Conservation (phyloP, 2,888 invertebrate genomes). For the Cyaniris semiargus region DNA sequence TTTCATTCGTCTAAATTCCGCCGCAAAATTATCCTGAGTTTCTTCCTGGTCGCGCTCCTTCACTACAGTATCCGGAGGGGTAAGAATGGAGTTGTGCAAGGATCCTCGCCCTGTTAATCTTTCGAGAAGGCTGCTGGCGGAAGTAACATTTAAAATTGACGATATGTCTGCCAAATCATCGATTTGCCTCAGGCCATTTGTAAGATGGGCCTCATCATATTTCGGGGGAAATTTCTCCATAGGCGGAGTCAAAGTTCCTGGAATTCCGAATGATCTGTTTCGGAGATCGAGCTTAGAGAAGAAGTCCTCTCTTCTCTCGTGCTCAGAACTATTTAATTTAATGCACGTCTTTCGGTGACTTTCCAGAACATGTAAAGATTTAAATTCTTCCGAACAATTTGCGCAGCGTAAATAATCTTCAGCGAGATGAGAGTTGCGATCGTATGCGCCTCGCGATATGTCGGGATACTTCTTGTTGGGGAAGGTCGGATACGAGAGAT, state of each 20-base stretch:
- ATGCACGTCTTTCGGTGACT: constrained; percentile 82
- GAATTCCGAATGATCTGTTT: constrained; percentile 82
- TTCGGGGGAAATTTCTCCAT: constrained; percentile 70
- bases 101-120: constrained; percentile 78
- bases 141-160: constrained; percentile 89
- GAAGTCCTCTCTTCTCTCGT: constrained; percentile 87
- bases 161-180: constrained; percentile 92
- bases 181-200: constrained; percentile 69
- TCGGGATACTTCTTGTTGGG: constrained; percentile 89
- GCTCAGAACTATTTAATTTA: constrained; percentile 74
- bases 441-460: constrained; percentile 87
- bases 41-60: constrained; percentile 81
- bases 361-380: constrained; percentile 84
- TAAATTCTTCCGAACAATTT: constrained; percentile 86
- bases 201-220: constrained; percentile 63
- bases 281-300: constrained; percentile 89
- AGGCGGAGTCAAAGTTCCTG: constrained; percentile 71
- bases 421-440: constrained; percentile 82
- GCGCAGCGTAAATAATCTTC: constrained; percentile 85
- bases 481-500: constrained; percentile 89
- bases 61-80: constrained; percentile 67
- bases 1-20: constrained; percentile 94
- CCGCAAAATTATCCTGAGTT: constrained; percentile 90
- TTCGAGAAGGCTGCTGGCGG: constrained; percentile 83
- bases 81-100: constrained; percentile 67